Evolutionary conservation across 2,113 vertebrate species (phyloP), one percentile per base, ranked within the genome.

Genomic region (Acanthisitta chloris): DNA sequence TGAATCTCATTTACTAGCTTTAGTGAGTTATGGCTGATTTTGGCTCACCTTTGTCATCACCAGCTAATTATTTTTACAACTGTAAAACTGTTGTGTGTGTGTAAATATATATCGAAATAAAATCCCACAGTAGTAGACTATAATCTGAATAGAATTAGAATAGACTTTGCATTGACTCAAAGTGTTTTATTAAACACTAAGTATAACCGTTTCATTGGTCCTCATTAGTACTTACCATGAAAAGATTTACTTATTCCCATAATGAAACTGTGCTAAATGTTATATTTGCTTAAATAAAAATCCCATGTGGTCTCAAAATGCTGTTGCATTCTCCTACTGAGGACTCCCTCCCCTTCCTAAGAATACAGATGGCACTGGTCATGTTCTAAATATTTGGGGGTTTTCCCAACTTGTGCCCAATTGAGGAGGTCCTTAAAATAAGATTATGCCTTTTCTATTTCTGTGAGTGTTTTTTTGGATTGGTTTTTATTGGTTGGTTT

Each of bases 331-430:
- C 51, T 67, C 24, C 49, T 91, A 2, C 42, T 74, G 55, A 72
- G 19, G 14, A 46, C 21, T 81, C 38, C 2, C 12, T 73, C 15
- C 43, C 13, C 45, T 88, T 91, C 38, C n/a, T 66, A 34, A 74
- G 48, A 71, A 36, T n/a, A 46, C 78, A 14, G 6, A 8, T 69
- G 26, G 4, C 8, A 66, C 48, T 73, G 25, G n/a, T 77, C 9
- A 3, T 46, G 51, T 88, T 84, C 70, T 52, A 49, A 69, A 46
- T 45, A 17, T 1, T 62, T 19, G 13, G 9, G 0, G 0, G 1
- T 15, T 28, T 65, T 38, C 14, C 19, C n/a, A 31, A 34, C 21
- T 88, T 82, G 13, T 33, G 14, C 5, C 31, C 16, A 55, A 1
- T 34, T 54, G 23, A 12, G 9, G 12, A 61, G 10, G 10, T 72